Evolutionary conservation across 2,113 vertebrate genomes (phyloP).

Genomic region (Diglossa brunneiventris): DNA sequence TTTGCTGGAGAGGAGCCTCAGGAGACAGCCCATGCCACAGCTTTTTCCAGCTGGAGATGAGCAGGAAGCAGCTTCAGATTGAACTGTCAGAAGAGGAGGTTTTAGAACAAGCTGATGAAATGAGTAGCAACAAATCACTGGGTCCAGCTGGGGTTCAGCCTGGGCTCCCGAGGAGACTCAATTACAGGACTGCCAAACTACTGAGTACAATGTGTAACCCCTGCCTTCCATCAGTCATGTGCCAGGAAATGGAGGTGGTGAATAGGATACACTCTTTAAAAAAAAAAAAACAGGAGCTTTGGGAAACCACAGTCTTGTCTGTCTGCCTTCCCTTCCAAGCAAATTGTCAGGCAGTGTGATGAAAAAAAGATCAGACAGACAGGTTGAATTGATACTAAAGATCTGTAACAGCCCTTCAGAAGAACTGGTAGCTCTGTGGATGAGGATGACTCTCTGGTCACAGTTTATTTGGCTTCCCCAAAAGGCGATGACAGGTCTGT

Average conservation of each 20-base stretch:
- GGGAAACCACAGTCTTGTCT: not conserved
- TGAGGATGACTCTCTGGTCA: not conserved
- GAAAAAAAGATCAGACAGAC: not conserved
- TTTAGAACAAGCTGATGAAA: conserved; percentile 18
- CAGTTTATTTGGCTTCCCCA: not conserved
- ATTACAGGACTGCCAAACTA: not conserved
- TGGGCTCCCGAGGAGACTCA: not conserved
- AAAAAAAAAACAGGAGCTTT: not conserved
- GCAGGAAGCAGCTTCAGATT: not conserved
- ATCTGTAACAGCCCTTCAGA: not conserved
- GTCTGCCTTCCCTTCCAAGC: not conserved
- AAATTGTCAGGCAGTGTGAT: not conserved
- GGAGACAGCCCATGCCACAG: not conserved
- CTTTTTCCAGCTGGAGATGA: not conserved
- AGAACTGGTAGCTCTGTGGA: not conserved
- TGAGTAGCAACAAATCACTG: not conserved
- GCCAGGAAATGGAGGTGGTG: not conserved
- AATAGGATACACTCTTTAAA: not conserved
- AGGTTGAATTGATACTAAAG: not conserved
- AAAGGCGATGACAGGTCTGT: not conserved
- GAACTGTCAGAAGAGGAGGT: not conserved
- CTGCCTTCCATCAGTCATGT: not conserved
- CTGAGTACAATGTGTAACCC: not conserved
- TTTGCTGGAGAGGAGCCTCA: not conserved
- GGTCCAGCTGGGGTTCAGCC: not conserved